Conservation (phyloP, 2,888 invertebrate species). For the Nemoura dubitans region DNA sequence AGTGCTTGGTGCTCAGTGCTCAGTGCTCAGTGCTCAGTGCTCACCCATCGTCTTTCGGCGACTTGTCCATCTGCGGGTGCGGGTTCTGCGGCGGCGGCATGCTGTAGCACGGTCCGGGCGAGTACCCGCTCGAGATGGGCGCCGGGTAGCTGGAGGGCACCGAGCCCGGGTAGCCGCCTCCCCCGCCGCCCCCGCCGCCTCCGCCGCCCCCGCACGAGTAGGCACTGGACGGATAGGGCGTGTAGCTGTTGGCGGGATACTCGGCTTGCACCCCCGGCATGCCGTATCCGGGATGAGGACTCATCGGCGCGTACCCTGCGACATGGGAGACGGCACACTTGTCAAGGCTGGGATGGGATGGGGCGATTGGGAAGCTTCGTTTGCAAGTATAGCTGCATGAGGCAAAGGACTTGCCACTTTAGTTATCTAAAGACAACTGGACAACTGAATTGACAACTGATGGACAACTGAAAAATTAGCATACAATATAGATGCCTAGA, state of each 20-base stretch:
- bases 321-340: conserved; percentile 36
- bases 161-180: conserved; percentile 67
- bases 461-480: no score
- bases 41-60: conserved; percentile 74
- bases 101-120: conserved; percentile 81
- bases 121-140: conserved; percentile 68
- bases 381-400: no score
- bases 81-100: conserved; percentile 87
- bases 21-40: no score
- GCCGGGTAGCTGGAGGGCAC: conserved; percentile 55
- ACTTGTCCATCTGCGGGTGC: conserved; percentile 76
- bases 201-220: conserved; percentile 71
- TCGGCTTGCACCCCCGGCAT: conserved; percentile 74
- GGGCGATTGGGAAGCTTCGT: no score
- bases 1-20: no score
- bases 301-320: conserved; percentile 82
- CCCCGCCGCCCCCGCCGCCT: conserved; percentile 57
- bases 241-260: conserved; percentile 79
- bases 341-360: no score
- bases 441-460: no score
- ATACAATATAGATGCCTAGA: no score
- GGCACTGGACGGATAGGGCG: conserved; percentile 73
- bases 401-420: no score
- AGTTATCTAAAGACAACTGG: no score
- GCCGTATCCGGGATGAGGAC: conserved; percentile 72